Evolutionary conservation across 1,140 invertebrate species (phyloP).

Genomic region (Cyclina sinensis): DNA sequence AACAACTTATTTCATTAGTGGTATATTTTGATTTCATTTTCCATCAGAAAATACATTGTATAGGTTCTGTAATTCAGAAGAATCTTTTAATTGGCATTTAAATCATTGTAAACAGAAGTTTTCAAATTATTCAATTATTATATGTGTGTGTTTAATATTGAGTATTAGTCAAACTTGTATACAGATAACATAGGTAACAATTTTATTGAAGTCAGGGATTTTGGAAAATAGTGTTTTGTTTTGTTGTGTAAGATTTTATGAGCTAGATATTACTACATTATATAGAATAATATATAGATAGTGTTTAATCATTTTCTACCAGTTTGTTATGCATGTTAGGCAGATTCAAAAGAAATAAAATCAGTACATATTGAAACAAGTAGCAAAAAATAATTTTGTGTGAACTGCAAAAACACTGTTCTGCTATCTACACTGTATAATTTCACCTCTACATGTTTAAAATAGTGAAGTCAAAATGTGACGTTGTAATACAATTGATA

Average conservation of each 20-base stretch:
- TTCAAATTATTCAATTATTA: too few species aligned
- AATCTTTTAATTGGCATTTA: neutral
- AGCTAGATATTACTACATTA: neutral
- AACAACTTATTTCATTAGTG: neutral
- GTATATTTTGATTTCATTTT: neutral
- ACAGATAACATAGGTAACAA: neutral
- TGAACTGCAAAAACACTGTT: too few species aligned
- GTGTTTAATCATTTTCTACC: neutral
- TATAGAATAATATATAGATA: neutral
- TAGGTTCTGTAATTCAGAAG: neutral
- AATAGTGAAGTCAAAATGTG: too few species aligned
- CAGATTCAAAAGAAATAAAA: too few species aligned
- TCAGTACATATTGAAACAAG: too few species aligned
- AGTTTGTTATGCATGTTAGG: too few species aligned
- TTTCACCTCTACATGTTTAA: too few species aligned
- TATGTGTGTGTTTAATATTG: neutral
- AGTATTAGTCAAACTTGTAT: neutral
- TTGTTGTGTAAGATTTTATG: neutral
- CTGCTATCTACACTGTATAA: too few species aligned
- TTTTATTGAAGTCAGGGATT: neutral
- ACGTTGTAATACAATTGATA: too few species aligned
- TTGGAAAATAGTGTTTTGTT: conserved; percentile 16
- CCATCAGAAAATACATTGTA: neutral
- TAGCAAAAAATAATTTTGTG: too few species aligned
- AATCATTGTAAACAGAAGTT: neutral